These are phyloP conservation scores for Adoxophyes honmai DNA, from an alignment of 1,140 invertebrate genomes.

Conservation along the genomic window DNA sequence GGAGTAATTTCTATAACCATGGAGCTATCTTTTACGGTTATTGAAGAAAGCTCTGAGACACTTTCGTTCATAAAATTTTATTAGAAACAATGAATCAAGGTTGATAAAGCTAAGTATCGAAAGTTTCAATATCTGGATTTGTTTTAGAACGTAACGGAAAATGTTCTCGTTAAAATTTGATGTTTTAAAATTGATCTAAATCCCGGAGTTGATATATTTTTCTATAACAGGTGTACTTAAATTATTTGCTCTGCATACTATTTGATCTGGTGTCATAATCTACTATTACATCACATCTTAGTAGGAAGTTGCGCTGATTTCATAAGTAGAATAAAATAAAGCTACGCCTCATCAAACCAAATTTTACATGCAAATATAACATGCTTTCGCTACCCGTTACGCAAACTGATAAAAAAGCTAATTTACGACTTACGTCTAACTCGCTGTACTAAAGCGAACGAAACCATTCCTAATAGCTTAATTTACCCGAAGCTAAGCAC, in stretches of 20 bases:
- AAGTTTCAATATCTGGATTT: neutral
- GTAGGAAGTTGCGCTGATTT: too few relatives aligned
- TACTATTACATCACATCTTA: too few relatives aligned
- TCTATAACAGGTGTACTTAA: too few relatives aligned
- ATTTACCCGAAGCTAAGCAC: conserved; percentile 13
- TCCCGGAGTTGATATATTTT: too few relatives aligned
- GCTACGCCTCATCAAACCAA: neutral
- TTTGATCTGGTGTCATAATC: too few relatives aligned
- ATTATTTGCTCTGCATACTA: too few relatives aligned
- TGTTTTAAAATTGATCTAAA: too few relatives aligned
- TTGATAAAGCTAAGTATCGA: conserved; percentile 21
- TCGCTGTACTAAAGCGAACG: neutral
- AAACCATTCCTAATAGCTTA: conserved; percentile 10
- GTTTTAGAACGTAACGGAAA: too few relatives aligned
- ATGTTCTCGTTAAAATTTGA: too few relatives aligned
- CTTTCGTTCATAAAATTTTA: conserved; percentile 34
- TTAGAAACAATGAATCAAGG: conserved; percentile 23
- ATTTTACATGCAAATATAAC: neutral
- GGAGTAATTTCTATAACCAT: conserved; percentile 1
- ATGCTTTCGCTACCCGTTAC: conserved; percentile 1
- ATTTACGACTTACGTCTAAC: neutral
- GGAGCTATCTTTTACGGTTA: conserved; percentile 35
- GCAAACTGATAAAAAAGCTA: neutral
- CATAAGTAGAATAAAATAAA: too few relatives aligned
- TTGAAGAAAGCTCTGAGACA: conserved; percentile 30